These are phyloP conservation scores for Colletes gigas DNA, from an alignment of 1,140 invertebrate species.

Conservation along the genomic window DNA sequence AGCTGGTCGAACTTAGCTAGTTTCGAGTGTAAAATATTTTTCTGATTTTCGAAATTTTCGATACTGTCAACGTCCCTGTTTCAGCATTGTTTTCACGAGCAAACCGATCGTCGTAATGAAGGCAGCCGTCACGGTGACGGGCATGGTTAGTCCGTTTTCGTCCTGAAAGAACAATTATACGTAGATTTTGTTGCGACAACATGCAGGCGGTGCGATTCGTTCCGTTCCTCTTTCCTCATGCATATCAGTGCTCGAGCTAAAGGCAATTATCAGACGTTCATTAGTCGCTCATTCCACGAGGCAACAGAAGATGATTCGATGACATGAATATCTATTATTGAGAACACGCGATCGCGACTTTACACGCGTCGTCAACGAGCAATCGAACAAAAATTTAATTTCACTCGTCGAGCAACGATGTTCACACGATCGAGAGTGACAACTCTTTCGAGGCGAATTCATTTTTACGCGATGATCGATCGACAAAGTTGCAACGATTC, in stretches of 20 bases:
- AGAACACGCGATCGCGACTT: too few species aligned
- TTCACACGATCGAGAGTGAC: background rate
- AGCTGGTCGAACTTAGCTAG: too few species aligned
- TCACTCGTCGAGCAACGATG: background rate
- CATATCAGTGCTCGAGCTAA: constrained; percentile 68
- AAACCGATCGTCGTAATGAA: constrained; percentile 27
- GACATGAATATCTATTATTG: constrained; percentile 41
- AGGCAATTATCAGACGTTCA: constrained; percentile 64
- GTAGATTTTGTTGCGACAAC: constrained; percentile 66
- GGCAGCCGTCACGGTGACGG: constrained; percentile 11
- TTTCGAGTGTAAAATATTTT: too few species aligned
- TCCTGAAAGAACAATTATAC: constrained; percentile 68
- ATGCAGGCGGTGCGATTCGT: constrained; percentile 67
- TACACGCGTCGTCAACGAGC: background rate
- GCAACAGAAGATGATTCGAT: constrained; percentile 64
- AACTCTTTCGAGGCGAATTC: too few species aligned
- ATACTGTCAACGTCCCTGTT: constrained; percentile 8
- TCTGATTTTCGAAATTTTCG: too few species aligned
- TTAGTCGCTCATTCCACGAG: constrained; percentile 66
- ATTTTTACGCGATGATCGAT: background rate
- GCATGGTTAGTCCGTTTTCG: constrained; percentile 34
- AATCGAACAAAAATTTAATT: background rate
- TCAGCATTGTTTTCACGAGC: constrained; percentile 18
- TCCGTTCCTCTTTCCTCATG: constrained; percentile 68
- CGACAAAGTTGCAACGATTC: background rate